These are phyloP conservation scores for Macropus fuliginosus DNA, from an alignment of 2,797 vertebrate genomes.

Conservation along the genomic window DNA sequence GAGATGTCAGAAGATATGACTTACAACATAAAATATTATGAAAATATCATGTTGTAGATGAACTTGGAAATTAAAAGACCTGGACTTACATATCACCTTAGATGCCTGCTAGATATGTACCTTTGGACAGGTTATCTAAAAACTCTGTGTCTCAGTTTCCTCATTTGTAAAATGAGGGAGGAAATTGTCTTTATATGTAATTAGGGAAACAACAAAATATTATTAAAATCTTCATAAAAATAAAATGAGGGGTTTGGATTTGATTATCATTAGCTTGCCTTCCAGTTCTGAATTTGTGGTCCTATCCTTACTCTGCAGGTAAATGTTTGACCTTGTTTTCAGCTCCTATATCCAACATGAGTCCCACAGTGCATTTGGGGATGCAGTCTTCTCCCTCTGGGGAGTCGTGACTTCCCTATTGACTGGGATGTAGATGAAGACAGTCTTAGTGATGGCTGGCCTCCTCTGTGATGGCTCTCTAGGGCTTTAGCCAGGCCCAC, in stretches of 20 bases:
- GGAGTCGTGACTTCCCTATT: too few relatives aligned
- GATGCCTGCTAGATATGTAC: background rate
- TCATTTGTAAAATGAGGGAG: background rate
- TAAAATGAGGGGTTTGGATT: background rate
- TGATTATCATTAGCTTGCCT: background rate
- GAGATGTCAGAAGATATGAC: background rate
- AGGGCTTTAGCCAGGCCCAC: too few relatives aligned
- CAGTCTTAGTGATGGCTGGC: too few relatives aligned
- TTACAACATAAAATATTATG: background rate
- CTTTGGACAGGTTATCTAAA: background rate
- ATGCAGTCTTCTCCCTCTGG: too few relatives aligned
- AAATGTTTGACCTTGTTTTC: background rate
- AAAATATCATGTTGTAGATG: background rate
- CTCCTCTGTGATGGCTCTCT: too few relatives aligned
- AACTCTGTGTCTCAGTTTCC: background rate
- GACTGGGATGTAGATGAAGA: too few relatives aligned
- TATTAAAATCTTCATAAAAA: background rate
- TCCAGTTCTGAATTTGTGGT: background rate
- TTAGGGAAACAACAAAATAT: too few relatives aligned
- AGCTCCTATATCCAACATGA: background rate
- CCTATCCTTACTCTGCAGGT: background rate
- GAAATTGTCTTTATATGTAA: too few relatives aligned
- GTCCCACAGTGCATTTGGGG: background rate
- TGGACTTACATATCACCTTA: background rate
- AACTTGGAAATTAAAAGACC: background rate